Evolutionary conservation across 2,113 vertebrate species (phyloP).

Genomic region (Cyphomyrus discorhynchus): DNA sequence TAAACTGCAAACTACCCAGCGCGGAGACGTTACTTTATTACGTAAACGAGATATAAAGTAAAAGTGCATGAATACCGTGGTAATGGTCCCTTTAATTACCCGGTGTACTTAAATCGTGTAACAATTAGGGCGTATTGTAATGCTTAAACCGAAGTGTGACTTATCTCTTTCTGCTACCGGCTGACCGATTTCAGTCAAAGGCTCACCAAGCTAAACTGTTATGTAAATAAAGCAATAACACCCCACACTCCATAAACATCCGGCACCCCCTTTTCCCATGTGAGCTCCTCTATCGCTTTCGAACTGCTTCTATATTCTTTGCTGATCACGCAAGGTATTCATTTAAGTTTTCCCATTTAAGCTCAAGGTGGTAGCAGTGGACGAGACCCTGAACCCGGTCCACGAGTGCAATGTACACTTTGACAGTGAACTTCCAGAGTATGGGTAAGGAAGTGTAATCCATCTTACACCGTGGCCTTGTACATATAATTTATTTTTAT

Average conservation of each 20-base stretch:
- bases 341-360: slow-evolving; percentile 34
- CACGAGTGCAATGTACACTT: slow-evolving; percentile 79
- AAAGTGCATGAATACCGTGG: not conserved
- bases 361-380: slow-evolving; percentile 82
- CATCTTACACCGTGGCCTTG: not conserved
- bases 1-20: not conserved
- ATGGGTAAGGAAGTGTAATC: slow-evolving; percentile 59
- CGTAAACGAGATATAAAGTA: not conserved
- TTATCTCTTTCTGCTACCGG: not conserved
- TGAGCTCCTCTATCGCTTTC: not conserved
- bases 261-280: not conserved
- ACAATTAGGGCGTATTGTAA: not conserved
- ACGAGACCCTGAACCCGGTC: slow-evolving; percentile 65
- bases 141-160: not conserved
- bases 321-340: not conserved
- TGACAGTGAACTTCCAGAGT: slow-evolving; percentile 80
- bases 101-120: not conserved
- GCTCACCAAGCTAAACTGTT: not conserved
- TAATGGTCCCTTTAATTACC: not conserved
- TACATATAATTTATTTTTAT: not conserved
- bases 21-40: not conserved
- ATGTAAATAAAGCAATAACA: not conserved
- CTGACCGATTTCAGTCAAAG: not conserved
- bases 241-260: not conserved
- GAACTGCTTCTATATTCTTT: not conserved